Percentiles rank a stretch among this genome's conserved stretches.
These are phyloP conservation scores for Ceratosolen fusciceps DNA, from an alignment of 1,140 invertebrate genomes.

Conservation along the genomic window DNA sequence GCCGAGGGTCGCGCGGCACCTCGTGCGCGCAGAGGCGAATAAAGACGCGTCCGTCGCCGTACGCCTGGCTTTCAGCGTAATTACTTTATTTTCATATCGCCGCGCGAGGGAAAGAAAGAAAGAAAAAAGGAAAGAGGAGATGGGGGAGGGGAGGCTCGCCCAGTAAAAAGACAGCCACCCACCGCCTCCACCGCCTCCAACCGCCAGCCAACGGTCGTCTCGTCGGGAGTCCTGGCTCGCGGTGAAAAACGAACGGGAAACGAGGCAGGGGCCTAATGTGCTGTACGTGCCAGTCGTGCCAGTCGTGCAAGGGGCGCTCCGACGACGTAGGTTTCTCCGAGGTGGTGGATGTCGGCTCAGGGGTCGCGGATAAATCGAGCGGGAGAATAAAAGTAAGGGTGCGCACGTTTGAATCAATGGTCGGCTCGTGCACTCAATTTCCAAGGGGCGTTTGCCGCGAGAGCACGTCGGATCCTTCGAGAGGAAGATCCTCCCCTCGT, in stretches of 20 bases:
- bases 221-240: background rate
- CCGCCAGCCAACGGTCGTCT: conserved; percentile 21
- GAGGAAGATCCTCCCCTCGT: too few relatives aligned
- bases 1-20: too few relatives aligned
- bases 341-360: too few relatives aligned
- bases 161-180: conserved; percentile 49
- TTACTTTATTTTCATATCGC: conserved; percentile 55
- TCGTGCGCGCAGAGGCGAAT: too few relatives aligned
- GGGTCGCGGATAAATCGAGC: too few relatives aligned
- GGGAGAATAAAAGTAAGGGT: conserved; percentile 40
- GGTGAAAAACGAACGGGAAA: background rate
- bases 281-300: too few relatives aligned
- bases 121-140: too few relatives aligned
- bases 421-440: too few relatives aligned
- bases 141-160: conserved; percentile 6
- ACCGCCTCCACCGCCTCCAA: too few relatives aligned
- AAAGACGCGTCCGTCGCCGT: conserved; percentile 27
- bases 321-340: conserved; percentile 37
- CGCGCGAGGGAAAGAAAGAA: conserved; percentile 5
- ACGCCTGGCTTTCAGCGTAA: conserved; percentile 45
- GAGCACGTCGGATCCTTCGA: too few relatives aligned
- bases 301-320: too few relatives aligned
- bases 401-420: conserved; percentile 14
- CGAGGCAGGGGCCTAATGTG: conserved; percentile 9
- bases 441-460: too few relatives aligned